Percentiles rank a stretch among this genome's conserved stretches.
Evolutionary conservation across 2,113 vertebrate species (phyloP).

Genomic region (Scytalopus superciliaris): DNA sequence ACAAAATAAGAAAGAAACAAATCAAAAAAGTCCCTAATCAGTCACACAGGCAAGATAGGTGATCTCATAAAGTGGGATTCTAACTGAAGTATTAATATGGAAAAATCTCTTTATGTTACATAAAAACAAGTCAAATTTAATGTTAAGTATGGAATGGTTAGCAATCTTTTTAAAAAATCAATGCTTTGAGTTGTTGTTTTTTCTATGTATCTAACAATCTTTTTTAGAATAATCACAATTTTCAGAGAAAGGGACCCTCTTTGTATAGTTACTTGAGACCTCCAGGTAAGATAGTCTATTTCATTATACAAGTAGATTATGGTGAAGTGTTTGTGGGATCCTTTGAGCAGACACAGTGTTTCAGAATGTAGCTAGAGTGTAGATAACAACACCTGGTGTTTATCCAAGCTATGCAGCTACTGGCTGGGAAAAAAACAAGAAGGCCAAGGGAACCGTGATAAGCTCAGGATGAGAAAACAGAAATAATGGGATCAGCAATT

Average conservation of each 20-base stretch:
- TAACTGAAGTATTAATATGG: not conserved
- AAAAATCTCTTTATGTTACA: not conserved
- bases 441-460: no score
- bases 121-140: not conserved
- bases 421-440: no score
- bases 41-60: not conserved
- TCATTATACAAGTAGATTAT: not conserved
- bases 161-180: not conserved
- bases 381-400: no score
- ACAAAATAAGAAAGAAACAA: not conserved
- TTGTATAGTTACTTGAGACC: not conserved
- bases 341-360: no score
- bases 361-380: no score
- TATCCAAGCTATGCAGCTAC: no score
- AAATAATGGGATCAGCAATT: no score
- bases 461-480: no score
- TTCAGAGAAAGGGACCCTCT: not conserved
- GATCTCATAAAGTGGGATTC: not conserved
- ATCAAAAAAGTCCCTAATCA: not conserved
- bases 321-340: not conserved
- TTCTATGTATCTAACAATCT: not conserved
- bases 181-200: not conserved
- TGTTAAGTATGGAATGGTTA: not conserved
- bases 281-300: not conserved
- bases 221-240: not conserved